phyloP scores from a whole-genome alignment of 2,888 invertebrate genomes.

The Hoplodrina ambigua region DNA sequence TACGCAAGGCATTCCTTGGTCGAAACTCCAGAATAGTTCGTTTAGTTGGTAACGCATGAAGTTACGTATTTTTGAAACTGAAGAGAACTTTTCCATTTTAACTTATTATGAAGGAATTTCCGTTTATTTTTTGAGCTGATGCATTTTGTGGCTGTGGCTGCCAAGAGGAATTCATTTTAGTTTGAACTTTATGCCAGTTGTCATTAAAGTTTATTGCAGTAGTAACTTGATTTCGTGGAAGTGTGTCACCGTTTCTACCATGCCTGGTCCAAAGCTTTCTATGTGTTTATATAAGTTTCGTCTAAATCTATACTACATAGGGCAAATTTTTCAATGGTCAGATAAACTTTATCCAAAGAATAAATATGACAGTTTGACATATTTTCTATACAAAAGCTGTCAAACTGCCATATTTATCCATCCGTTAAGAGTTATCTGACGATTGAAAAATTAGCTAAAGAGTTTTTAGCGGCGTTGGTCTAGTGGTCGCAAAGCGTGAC shows the following conservation, averaged over 20 bases:
- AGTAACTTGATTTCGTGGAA: not conserved
- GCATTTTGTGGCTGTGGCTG: conserved; percentile 6
- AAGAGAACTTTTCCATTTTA: not conserved
- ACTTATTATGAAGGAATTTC: not conserved
- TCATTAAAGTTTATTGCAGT: not conserved
- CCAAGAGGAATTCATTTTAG: not conserved
- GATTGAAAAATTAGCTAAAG: too few species aligned
- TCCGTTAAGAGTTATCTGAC: too few species aligned
- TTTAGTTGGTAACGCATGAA: conserved; percentile 1
- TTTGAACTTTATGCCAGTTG: not conserved
- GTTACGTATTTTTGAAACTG: not conserved
- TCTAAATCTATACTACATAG: too few species aligned
- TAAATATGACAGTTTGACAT: too few species aligned
- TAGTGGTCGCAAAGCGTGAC: too few species aligned
- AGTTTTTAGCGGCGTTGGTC: too few species aligned
- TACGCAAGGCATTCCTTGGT: conserved; percentile 20
- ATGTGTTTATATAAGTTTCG: too few species aligned
- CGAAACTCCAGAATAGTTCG: conserved; percentile 13
- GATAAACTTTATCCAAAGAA: too few species aligned
- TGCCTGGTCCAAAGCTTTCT: too few species aligned
- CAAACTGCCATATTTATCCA: too few species aligned
- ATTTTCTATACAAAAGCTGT: too few species aligned
- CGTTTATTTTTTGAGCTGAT: not conserved
- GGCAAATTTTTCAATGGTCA: too few species aligned
- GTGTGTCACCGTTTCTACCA: not conserved